Evolutionary conservation across 2,888 invertebrate species (phyloP), one percentile per base, ranked within the genome.

Genomic region (Mythimna vitellina): DNA sequence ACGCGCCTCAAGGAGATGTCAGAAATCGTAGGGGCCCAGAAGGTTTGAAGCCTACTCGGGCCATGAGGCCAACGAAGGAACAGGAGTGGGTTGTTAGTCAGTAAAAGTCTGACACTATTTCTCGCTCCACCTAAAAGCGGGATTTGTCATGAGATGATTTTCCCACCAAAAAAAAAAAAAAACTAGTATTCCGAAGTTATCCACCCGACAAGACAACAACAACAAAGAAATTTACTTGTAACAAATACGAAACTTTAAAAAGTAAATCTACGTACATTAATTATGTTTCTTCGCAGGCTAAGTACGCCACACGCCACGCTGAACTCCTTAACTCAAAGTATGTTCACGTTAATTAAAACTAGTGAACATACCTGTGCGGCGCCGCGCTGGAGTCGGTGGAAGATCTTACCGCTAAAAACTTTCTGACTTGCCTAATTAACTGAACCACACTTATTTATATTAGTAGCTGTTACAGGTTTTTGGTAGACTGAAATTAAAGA

Each of bases 261-360:
- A 2, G 9, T 22, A 62, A 46, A 54, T 60, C 5, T 38, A 17
- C 35, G 12, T 49, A 54, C 54, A 49, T 78, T 35, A 46, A 58
- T 53, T 38, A 73, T 58, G 62, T 63, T 72, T 53, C 12, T 38
- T 58, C 35, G 12, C 9, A 29, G 25, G n/a, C 14, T 17, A 56
- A 38, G 35, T 22, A 46, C 29, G 14, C 56, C 61, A 7, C 60
- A 57, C 51, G 29, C 62, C 42, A 57, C 38, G 51, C 54, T n/a
- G n/a, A 66, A 58, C 53, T 77, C 67, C 22, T 62, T 58, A 66
- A 79, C 60, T 61, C 68, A 53, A 79, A 82, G 83, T 83, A 62
- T 79, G 64, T 73, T 78, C n/a, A n/a, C 64, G 73, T 80, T 85
- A 83, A 85, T 86, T 85, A 84, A 84, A 84, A 84, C 86, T 85